Evolutionary conservation across 2,888 invertebrate genomes (phyloP), one percentile per base, ranked within the genome.

Genomic region (Calliphora vomitoria): DNA sequence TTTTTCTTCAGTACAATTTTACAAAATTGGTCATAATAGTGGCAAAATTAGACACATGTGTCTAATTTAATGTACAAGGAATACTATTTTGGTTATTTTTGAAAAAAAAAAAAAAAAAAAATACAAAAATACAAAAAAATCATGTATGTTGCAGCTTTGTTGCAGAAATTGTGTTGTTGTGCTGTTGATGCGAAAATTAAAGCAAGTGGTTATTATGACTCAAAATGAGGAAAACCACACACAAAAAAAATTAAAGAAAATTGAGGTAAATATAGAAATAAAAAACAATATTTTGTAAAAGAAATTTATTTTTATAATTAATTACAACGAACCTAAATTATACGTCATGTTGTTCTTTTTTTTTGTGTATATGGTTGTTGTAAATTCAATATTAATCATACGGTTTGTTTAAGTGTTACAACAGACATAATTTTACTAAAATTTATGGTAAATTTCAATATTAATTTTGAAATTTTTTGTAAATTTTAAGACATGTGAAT

Each of bases 161-260:
- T 69, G 69, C 18, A 62, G 13, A 66, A 66, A 66, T 62, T 47
- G 62, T 53, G 44, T 55, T 35, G 35, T 25, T 71, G 41, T 58
- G 41, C 41, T 79, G 31, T 41, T 55, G 41, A 60, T 60, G 78
- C 15, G 60, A 75, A 53, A 62, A 72, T 68, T 44, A 75, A 79
- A 79, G 87, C 87, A 87, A 87, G 87, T 87, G 87, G 87, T 87
- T 85, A 68, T 66, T 68, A 87, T 87, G 87, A 87, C 82, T 87
- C 87, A 87, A 87, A 87, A 82, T 53, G n/a, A 75, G 69, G 60
- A 85, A 80, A 74, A 83, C 44, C 10, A 66, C 6, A 50, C 44
- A 44, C 4, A 44, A 11, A 11, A 11, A 44, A 13, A 44, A 0
- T 13, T 3, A 13, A 44, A 38, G 41, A 60, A 41, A 53, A 76